Evolutionary conservation across 1,140 invertebrate genomes (phyloP), one percentile per base, ranked within the genome.

Genomic region (Drosophila ficusphila): DNA sequence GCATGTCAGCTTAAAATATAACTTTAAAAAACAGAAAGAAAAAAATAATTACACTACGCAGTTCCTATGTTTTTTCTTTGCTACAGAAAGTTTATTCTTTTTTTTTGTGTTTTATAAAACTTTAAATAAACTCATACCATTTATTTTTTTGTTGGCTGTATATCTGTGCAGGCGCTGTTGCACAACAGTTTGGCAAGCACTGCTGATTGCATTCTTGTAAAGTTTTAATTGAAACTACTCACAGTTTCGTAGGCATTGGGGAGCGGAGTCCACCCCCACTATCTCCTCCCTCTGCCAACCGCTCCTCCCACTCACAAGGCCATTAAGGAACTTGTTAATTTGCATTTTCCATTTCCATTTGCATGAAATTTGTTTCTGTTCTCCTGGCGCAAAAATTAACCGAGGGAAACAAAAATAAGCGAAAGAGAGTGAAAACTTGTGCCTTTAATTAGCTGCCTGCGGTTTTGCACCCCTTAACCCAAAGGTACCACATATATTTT

Each of bases 281-380:
- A 8, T n/a, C n/a, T n/a, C n/a, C n/a, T n/a, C n/a, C n/a, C n/a
- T n/a, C n/a, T n/a, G n/a, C n/a, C n/a, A n/a, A 9, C 11, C 3
- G 11, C 4, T 5, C 16, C 9, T 18, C 9, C 14, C 19, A 23
- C 47, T 39, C 19, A 47, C 36, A 60, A 71, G 41, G 33, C 69
- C 68, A 72, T 72, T 72, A 72, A 72, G 68, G 60, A 72, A 72
- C 56, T 72, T 62, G 68, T 72, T 74, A 74, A 74, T 74, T 73
- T 72, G 68, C 70, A 73, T 73, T 72, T 73, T 73, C 70, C 70
- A 73, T 73, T 73, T 72, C 46, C 57, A 62, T 67, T 67, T 65
- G 62, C 34, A 49, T 67, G 58, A 67, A 67, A 67, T 64, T 64
- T 64, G 54, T 38, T 64, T 47, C 60, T 46, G 23, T 64, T 64